Evolutionary conservation across 2,888 invertebrate genomes (phyloP).

Genomic region (Caenorhabditis sp.): DNA sequence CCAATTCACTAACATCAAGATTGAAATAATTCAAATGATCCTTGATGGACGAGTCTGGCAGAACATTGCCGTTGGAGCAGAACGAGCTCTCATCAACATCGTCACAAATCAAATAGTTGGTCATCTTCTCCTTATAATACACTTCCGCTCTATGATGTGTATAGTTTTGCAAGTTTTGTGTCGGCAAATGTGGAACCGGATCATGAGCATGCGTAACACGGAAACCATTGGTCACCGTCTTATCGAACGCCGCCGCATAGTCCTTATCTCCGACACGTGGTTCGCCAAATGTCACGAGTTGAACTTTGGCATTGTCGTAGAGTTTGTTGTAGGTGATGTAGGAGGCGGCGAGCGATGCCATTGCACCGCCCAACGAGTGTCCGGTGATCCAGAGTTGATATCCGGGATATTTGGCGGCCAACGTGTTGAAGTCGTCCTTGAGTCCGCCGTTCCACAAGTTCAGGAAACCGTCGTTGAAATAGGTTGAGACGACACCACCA

Average conservation of each 20-base stretch:
- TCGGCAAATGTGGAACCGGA: conserved; percentile 54
- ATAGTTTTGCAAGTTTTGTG: conserved; percentile 51
- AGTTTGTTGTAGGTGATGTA: conserved; percentile 48
- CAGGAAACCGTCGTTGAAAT: conserved; percentile 53
- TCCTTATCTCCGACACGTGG: conserved; percentile 55
- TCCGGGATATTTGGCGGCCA: conserved; percentile 46
- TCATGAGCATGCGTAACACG: conserved; percentile 54
- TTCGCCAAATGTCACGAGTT: conserved; percentile 56
- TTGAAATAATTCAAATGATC: conserved; percentile 52
- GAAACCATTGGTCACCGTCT: conserved; percentile 42
- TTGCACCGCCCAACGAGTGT: conserved; percentile 58
- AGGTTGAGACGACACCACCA: conserved; percentile 53
- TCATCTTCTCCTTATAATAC: conserved; percentile 58
- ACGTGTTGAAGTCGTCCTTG: conserved; percentile 45
- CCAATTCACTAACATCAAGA: conserved; percentile 34
- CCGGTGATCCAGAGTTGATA: conserved; percentile 54
- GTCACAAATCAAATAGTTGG: conserved; percentile 46
- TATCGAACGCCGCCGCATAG: conserved; percentile 52
- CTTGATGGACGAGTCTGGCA: conserved; percentile 42
- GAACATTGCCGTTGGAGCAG: conserved; percentile 53
- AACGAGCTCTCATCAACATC: conserved; percentile 50
- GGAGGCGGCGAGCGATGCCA: conserved; percentile 56
- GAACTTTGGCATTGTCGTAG: conserved; percentile 34
- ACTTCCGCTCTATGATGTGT: conserved; percentile 57
- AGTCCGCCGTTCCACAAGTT: conserved; percentile 52